These are phyloP conservation scores for Bujurquina vittata DNA, from an alignment of 2,113 vertebrate genomes.

Conservation along the genomic window DNA sequence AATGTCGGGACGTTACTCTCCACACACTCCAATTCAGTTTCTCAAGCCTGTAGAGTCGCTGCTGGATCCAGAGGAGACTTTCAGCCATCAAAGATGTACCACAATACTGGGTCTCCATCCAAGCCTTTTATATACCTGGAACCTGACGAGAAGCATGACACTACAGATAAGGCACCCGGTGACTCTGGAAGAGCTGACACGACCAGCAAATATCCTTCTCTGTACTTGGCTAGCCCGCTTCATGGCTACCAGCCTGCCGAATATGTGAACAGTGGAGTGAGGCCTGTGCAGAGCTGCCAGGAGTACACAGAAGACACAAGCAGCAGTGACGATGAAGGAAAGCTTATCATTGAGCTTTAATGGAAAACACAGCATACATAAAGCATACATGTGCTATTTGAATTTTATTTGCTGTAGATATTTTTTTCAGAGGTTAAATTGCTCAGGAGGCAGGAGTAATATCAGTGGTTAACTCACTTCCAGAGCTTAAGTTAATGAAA, in stretches of 20 bases:
- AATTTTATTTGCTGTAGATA: constrained; percentile 9
- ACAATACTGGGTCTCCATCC: background rate
- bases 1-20: background rate
- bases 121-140: background rate
- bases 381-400: background rate
- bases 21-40: background rate
- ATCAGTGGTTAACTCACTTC: background rate
- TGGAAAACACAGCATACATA: background rate
- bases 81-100: background rate
- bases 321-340: constrained; percentile 83
- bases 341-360: constrained; percentile 81
- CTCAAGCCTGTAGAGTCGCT: background rate
- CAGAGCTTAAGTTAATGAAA: background rate
- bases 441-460: constrained; percentile 2
- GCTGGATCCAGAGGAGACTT: background rate
- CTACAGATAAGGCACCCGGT: background rate
- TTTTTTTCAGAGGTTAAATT: background rate
- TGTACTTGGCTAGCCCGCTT: constrained; percentile 23
- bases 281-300: constrained; percentile 54
- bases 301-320: constrained; percentile 70
- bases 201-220: constrained; percentile 35
- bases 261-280: constrained; percentile 26
- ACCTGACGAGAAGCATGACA: background rate
- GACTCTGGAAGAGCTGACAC: constrained; percentile 17
- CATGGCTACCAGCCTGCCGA: constrained; percentile 28